These are phyloP conservation scores for Synaphobranchus kaupii DNA, from an alignment of 2,797 vertebrate species.

Conservation along the genomic window DNA sequence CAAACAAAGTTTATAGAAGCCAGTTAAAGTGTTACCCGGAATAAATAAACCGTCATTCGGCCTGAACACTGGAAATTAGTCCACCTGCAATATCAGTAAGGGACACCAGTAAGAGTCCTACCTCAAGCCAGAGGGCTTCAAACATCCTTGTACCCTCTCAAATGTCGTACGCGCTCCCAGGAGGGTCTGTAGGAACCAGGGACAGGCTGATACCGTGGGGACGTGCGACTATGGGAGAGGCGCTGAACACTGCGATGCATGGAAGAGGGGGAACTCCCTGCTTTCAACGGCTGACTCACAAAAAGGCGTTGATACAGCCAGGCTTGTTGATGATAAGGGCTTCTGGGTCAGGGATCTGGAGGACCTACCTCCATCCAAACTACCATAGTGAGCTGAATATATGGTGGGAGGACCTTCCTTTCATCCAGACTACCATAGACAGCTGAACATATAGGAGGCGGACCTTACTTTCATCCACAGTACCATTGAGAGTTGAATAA, in stretches of 20 bases:
- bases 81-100: background rate
- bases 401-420: background rate
- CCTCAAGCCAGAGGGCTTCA: background rate
- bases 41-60: background rate
- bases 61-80: background rate
- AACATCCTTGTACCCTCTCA: background rate
- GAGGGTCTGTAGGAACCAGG: background rate
- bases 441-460: background rate
- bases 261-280: background rate
- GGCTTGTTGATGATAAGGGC: background rate
- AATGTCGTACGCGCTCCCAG: background rate
- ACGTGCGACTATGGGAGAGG: background rate
- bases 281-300: background rate
- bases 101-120: background rate
- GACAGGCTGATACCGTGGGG: background rate
- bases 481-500: background rate
- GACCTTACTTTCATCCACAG: background rate
- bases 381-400: background rate
- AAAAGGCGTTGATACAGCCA: background rate
- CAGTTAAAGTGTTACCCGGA: background rate
- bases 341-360: background rate
- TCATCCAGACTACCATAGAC: background rate
- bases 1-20: background rate
- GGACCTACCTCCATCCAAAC: background rate
- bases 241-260: background rate